phyloP scores from a whole-genome alignment of 2,888 invertebrate genomes.

The Baccha elongata region DNA sequence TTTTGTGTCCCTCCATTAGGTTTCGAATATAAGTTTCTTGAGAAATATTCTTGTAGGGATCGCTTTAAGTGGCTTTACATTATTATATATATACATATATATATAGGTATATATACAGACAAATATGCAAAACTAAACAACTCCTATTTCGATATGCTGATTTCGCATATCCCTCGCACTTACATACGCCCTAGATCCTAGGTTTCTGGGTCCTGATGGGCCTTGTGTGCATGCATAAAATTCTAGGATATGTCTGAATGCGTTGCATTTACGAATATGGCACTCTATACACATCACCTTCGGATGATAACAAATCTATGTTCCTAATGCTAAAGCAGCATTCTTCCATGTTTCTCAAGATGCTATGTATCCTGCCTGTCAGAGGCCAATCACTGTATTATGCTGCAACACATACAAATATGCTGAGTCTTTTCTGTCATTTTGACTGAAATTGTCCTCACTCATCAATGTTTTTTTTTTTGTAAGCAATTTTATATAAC shows the following conservation, averaged over 20 bases:
- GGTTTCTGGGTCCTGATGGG: not conserved
- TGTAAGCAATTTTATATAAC: not conserved
- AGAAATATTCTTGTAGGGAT: conserved; percentile 51
- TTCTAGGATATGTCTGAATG: conserved; percentile 54
- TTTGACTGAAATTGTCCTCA: too few species aligned
- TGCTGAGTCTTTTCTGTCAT: conserved; percentile 10
- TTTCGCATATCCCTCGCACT: conserved; percentile 16
- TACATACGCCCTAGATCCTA: conserved; percentile 30
- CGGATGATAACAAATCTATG: conserved; percentile 57
- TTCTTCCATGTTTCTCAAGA: conserved; percentile 35
- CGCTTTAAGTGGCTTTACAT: conserved; percentile 65
- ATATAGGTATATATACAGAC: too few species aligned
- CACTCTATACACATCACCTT: conserved; percentile 1
- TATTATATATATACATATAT: too few species aligned
- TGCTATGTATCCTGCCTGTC: conserved; percentile 21
- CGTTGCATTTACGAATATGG: conserved; percentile 31
- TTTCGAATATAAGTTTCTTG: conserved; percentile 57
- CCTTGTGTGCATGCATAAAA: conserved; percentile 47
- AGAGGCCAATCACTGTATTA: conserved; percentile 42
- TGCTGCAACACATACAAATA: conserved; percentile 14
- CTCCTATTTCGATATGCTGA: conserved; percentile 23
- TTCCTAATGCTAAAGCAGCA: conserved; percentile 47
- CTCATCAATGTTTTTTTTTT: not conserved
- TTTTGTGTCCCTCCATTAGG: conserved; percentile 67
- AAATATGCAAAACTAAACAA: conserved; percentile 66